These are phyloP conservation scores for Euleptes europaea DNA, from an alignment of 2,113 vertebrate species.

Conservation along the genomic window DNA sequence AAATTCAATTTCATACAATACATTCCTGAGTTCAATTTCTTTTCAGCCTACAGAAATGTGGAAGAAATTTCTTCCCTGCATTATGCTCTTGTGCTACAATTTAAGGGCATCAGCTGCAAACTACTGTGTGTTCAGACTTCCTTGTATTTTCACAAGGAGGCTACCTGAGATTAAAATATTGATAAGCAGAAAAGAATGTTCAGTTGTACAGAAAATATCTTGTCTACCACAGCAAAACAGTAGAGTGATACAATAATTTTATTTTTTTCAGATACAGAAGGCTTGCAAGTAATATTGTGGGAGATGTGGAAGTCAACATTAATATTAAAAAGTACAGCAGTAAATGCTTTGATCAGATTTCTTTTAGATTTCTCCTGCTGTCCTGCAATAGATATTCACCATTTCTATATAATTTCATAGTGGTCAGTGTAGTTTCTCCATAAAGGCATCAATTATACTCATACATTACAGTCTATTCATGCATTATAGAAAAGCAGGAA, in stretches of 20 bases:
- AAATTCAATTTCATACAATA: background rate
- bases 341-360: no score
- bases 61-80: background rate
- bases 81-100: background rate
- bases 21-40: background rate
- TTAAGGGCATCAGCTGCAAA: background rate
- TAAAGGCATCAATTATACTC: background rate
- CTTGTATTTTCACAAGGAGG: background rate
- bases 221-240: accelerated
- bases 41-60: background rate
- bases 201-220: background rate
- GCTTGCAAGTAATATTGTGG: background rate
- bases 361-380: background rate
- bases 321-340: background rate
- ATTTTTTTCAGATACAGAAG: background rate
- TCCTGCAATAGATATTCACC: background rate
- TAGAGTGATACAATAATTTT: background rate
- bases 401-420: background rate
- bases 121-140: conserved; percentile 28
- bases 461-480: background rate
- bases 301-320: background rate
- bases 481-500: background rate
- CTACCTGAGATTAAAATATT: conserved; percentile 46
- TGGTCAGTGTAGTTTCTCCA: background rate
- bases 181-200: conserved; percentile 20